Conservation (phyloP, 2,797 vertebrate species). For the Characodon lateralis region DNA sequence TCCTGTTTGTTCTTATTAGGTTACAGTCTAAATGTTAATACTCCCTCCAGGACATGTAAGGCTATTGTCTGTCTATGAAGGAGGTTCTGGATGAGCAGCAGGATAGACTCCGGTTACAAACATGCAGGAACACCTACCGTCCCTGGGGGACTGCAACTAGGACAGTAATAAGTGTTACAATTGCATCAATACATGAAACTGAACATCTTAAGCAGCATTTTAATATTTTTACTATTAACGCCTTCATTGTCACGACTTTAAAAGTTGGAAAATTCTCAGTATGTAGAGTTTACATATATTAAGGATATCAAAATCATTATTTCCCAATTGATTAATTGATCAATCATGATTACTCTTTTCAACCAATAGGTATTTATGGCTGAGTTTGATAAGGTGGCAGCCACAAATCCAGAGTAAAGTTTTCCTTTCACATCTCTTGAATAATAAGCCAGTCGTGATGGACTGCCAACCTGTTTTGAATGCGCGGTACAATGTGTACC, state of each 20-base stretch:
- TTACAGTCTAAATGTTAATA: slow-evolving; percentile 61
- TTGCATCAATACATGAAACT: not conserved
- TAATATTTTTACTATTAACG: not conserved
- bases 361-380: too few species aligned
- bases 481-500: too few species aligned
- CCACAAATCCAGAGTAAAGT: too few species aligned
- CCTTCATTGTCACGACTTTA: not conserved
- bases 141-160: slow-evolving; percentile 17
- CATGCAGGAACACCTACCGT: slow-evolving; percentile 26
- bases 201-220: not conserved
- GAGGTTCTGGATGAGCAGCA: slow-evolving; percentile 10
- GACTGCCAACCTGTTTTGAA: too few species aligned
- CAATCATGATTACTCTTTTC: too few species aligned
- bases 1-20: slow-evolving; percentile 44
- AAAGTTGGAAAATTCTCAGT: not conserved
- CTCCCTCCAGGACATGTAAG: slow-evolving; percentile 37
- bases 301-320: not conserved
- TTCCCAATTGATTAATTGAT: not conserved
- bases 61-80: slow-evolving; percentile 55
- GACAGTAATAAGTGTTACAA: not conserved
- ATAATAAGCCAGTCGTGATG: too few species aligned
- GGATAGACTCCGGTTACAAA: slow-evolving; percentile 46
- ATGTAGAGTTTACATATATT: not conserved
- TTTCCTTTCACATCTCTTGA: too few species aligned
- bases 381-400: too few species aligned